A percentile compares a stretch with the other conserved stretches of the same genome.
phyloP scores from a whole-genome alignment of 2,113 vertebrate species.

The Misgurnus mizolepis region DNA sequence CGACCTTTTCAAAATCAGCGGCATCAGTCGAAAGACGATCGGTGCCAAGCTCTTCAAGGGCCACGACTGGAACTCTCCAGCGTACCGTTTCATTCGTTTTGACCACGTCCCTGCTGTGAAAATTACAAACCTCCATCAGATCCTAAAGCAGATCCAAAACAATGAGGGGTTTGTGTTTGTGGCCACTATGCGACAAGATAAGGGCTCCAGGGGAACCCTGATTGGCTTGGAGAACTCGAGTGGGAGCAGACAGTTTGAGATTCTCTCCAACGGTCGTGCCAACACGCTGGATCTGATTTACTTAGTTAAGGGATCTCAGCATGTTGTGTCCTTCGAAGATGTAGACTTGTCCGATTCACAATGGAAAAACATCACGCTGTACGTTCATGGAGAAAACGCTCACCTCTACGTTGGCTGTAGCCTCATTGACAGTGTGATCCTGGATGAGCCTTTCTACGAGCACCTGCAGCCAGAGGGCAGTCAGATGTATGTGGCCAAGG shows the following conservation, averaged over 20 bases:
- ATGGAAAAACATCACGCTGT: conserved; percentile 95
- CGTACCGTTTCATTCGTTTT: conserved; percentile 93
- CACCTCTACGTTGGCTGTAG: conserved; percentile 90
- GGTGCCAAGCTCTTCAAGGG: conserved; percentile 93
- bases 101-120: conserved; percentile 88
- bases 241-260: conserved; percentile 86
- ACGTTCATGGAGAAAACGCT: conserved; percentile 86
- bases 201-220: conserved; percentile 84
- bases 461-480: conserved; percentile 79
- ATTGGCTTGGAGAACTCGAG: conserved; percentile 82
- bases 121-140: conserved; percentile 76
- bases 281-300: conserved; percentile 94
- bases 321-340: conserved; percentile 87
- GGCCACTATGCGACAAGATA: conserved; percentile 88
- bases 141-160: conserved; percentile 77
- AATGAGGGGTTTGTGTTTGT: conserved; percentile 91
- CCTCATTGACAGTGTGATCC: conserved; percentile 88
- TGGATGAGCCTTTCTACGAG: conserved; percentile 95
- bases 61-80: conserved; percentile 78
- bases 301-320: conserved; percentile 84
- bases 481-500: conserved; percentile 89
- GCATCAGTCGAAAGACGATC: conserved; percentile 88
- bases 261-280: conserved; percentile 88
- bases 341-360: conserved; percentile 92
- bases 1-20: conserved; percentile 89